Percentiles rank a stretch among this genome's conserved stretches.
Conservation (phyloP, 92 coral and sea anemone species). For the Epizoanthus stellaris region DNA sequence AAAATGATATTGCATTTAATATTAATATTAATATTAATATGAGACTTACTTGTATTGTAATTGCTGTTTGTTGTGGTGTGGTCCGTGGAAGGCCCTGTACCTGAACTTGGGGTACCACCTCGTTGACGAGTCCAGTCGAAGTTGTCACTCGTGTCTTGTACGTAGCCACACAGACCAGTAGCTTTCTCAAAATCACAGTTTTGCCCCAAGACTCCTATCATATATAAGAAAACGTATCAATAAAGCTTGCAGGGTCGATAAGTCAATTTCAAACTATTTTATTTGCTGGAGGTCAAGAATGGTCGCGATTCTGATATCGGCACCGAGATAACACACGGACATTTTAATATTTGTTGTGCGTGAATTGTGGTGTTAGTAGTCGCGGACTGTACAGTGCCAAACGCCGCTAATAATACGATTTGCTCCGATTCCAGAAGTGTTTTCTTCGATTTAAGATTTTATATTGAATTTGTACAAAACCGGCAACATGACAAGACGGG, state of each 20-base stretch:
- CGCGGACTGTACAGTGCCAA: too few species aligned
- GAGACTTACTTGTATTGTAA: constrained; percentile 17
- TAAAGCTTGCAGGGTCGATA: not conserved
- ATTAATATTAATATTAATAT: not conserved
- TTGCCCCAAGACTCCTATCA: constrained; percentile 71
- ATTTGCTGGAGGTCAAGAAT: too few species aligned
- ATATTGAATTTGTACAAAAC: too few species aligned
- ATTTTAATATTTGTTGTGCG: too few species aligned
- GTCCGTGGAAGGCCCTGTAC: constrained; percentile 78
- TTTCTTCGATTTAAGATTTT: too few species aligned
- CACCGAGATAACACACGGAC: too few species aligned
- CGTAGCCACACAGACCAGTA: constrained; percentile 73
- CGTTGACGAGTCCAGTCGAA: constrained; percentile 86
- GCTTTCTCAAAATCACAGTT: constrained; percentile 87
- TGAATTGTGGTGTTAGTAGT: too few species aligned
- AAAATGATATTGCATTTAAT: too few species aligned
- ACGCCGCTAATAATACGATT: too few species aligned
- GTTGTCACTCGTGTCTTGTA: constrained; percentile 78
- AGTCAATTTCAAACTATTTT: not conserved
- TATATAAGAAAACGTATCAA: not conserved
- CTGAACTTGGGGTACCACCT: constrained; percentile 33
- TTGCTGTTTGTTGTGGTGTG: constrained; percentile 27
- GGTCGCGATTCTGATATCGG: too few species aligned
- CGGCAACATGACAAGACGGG: too few species aligned
- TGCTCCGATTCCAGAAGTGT: too few species aligned